These are phyloP conservation scores for Hucho hucho DNA, from an alignment of 2,113 vertebrate genomes.

Conservation along the genomic window DNA sequence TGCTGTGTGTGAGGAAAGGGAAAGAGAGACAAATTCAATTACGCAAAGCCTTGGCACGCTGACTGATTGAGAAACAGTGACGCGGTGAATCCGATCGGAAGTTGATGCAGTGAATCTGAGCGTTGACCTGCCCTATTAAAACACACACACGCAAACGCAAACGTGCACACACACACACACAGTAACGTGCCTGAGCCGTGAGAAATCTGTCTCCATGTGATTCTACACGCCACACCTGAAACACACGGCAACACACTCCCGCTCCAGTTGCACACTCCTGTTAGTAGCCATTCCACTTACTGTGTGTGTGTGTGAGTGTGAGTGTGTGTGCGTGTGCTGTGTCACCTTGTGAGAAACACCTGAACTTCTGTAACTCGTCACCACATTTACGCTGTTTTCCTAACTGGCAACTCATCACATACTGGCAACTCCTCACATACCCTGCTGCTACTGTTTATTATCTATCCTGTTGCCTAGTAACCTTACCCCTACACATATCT, in stretches of 20 bases:
- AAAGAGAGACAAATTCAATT: constrained; percentile 6
- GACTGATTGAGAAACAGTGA: constrained; percentile 38
- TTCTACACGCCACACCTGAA: constrained; percentile 29
- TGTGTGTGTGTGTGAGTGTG: not conserved
- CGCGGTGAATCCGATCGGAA: constrained; percentile 42
- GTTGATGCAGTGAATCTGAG: not conserved
- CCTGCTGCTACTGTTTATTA: no score
- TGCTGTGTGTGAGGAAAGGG: not conserved
- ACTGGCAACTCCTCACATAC: not conserved
- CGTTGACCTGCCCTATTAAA: not conserved
- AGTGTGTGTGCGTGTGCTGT: not conserved
- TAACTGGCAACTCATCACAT: constrained; percentile 26
- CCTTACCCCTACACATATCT: no score
- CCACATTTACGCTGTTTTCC: constrained; percentile 53
- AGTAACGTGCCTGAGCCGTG: not conserved
- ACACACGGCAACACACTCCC: constrained; percentile 29
- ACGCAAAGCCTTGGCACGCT: not conserved
- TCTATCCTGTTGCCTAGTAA: no score
- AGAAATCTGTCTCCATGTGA: not conserved
- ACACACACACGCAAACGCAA: not conserved
- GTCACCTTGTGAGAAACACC: constrained; percentile 20
- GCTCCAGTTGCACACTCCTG: constrained; percentile 39
- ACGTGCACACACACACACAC: not conserved
- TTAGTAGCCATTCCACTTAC: not conserved
- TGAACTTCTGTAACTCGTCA: constrained; percentile 54